Evolutionary conservation across 2,888 invertebrate genomes (phyloP), one percentile per base, ranked within the genome.

Genomic region (Dione juno): DNA sequence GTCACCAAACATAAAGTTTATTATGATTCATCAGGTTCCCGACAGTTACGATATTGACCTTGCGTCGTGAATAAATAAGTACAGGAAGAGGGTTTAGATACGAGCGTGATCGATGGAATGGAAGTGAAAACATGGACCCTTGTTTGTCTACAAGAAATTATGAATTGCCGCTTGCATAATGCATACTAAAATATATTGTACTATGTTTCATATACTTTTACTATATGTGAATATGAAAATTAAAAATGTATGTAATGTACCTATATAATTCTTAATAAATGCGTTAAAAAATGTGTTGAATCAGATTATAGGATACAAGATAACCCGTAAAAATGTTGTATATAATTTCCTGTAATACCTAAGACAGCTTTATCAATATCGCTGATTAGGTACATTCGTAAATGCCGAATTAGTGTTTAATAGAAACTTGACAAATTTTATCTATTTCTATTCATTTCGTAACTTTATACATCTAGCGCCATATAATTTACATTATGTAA

Each of bases 11-110:
- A 66, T 66, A 75, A 72, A 74, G 64, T 66, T 69, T 70, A 73
- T 74, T 70, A 72, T 77, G 76, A 77, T 70, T 76, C 78, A 76
- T 74, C 70, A 71, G 65, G 64, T 66, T 65, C 72, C 71, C 66
- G 72, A 73, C 74, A 72, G 68, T 70, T 68, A 75, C 72, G 70
- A 75, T 77, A 77, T 76, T 77, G 76, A 73, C 77, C 77, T 77
- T 77, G 78, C 64, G 67, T 73, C 71, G 61, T 72, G 72, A 75
- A 76, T 77, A 76, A 73, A 72, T 71, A 74, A 69, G 69, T 70
- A 67, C 75, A 72, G 77, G 77, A 77, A 74, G 77, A 76, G 74
- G 74, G 74, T 73, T 72, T 75, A 75, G 63, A 69, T 72, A 70
- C 40, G 50, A 59, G 58, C 13, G 57, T 59, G 54, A 66, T 66